Conservation (phyloP, 2,113 vertebrate genomes). For the Vicugna pacos region DNA sequence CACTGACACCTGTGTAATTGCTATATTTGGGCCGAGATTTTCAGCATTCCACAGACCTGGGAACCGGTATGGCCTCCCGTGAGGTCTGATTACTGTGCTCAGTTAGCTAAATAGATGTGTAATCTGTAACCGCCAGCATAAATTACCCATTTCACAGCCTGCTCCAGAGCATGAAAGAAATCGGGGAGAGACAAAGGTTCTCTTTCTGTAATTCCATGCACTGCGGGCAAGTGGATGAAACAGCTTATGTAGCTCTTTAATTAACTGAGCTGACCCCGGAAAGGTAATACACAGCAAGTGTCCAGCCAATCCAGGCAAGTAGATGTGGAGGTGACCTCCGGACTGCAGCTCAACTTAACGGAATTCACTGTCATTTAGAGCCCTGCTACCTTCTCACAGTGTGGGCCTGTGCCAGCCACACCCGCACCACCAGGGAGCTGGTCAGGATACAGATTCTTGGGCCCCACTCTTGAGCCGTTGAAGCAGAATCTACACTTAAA, state of each 20-base stretch:
- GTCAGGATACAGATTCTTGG: background rate
- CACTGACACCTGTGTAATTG: background rate
- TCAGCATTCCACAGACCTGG: background rate
- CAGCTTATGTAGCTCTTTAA: conserved; percentile 70
- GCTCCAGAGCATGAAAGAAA: conserved; percentile 62
- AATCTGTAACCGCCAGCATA: conserved; percentile 68
- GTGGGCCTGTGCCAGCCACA: background rate
- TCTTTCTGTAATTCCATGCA: conserved; percentile 67
- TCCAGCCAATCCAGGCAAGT: background rate
- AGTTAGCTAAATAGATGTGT: conserved; percentile 69
- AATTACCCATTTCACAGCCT: conserved; percentile 73
- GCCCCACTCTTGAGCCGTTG: background rate
- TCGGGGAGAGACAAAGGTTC: conserved; percentile 56
- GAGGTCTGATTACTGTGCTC: conserved; percentile 37
- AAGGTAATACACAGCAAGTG: conserved; percentile 65
- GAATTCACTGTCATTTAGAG: background rate
- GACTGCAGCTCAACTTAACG: background rate
- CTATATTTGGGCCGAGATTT: background rate
- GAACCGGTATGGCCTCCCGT: background rate
- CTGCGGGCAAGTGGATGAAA: conserved; percentile 74
- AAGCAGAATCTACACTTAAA: background rate
- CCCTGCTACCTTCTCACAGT: background rate
- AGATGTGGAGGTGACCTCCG: background rate
- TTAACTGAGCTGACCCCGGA: conserved; percentile 80
- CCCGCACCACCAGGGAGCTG: fast-evolving